Conservation (phyloP, 2,888 invertebrate species). For the Parnassius glacialis region DNA sequence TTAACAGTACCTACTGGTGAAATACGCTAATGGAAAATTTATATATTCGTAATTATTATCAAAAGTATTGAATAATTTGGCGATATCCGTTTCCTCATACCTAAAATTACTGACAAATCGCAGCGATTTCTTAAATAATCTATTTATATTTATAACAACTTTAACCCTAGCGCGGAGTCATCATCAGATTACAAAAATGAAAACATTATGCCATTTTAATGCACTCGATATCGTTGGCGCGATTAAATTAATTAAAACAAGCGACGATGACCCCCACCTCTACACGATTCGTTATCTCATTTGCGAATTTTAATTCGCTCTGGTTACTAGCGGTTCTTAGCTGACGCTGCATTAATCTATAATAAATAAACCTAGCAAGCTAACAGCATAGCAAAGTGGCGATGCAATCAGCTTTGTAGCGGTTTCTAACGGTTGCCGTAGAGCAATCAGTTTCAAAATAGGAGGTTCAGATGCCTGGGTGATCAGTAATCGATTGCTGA, state of each 20-base stretch:
- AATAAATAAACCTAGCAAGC: no score
- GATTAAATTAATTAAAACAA: slow-evolving; percentile 19
- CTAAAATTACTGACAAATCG: slow-evolving; percentile 1
- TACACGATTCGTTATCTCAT: slow-evolving; percentile 14
- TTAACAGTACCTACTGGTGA: no score
- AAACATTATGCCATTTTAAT: slow-evolving; percentile 21
- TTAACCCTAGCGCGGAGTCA: slow-evolving; percentile 1
- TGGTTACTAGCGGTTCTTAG: slow-evolving; percentile 5
- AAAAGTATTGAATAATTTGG: no score
- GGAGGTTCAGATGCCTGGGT: no score
- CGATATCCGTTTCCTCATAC: slow-evolving; percentile 4
- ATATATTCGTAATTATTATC: no score
- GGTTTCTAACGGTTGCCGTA: no score
- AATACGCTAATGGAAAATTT: no score
- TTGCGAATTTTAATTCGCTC: slow-evolving; percentile 9
- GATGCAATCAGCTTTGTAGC: no score
- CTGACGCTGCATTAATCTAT: not conserved
- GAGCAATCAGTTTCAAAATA: no score
- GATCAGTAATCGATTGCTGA: no score
- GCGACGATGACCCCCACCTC: slow-evolving; percentile 17
- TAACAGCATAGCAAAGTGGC: no score
- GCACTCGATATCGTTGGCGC: slow-evolving; percentile 13
- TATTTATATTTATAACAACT: slow-evolving; percentile 9
- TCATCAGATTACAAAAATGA: slow-evolving; percentile 13
- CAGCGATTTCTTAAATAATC: not conserved